A percentile compares a stretch with the other conserved stretches of the same genome.
Conservation (phyloP, 2,888 invertebrate genomes). For the Pachycephus smyrnensis region DNA sequence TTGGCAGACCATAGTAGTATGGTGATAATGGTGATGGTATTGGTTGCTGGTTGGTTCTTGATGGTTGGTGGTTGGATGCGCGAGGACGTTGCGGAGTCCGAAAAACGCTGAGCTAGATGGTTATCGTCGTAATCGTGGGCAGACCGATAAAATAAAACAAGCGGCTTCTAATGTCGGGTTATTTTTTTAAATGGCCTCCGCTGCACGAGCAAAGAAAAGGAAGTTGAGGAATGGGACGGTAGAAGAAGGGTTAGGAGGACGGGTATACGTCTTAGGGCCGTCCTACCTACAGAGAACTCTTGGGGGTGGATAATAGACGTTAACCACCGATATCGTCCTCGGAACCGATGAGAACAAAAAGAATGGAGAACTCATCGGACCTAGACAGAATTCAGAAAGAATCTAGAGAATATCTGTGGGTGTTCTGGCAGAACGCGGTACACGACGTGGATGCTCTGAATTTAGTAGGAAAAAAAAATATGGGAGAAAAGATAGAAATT, state of each 20-base stretch:
- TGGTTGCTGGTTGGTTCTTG: constrained; percentile 14
- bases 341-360: constrained; percentile 6
- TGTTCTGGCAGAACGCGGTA: background rate
- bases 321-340: constrained; percentile 21
- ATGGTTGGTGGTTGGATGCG: background rate
- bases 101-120: constrained; percentile 48
- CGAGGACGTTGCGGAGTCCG: constrained; percentile 36
- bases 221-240: constrained; percentile 23
- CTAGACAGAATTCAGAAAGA: background rate
- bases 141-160: constrained; percentile 50
- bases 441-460: background rate
- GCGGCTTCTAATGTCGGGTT: constrained; percentile 46
- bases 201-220: constrained; percentile 10
- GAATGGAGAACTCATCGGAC: constrained; percentile 3
- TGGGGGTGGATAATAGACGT: background rate
- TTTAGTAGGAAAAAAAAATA: background rate
- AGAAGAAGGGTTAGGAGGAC: background rate
- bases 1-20: constrained; percentile 24
- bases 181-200: constrained; percentile 43
- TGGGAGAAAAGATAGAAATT: background rate
- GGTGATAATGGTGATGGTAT: constrained; percentile 40
- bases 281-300: background rate
- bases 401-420: background rate
- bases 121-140: constrained; percentile 58
- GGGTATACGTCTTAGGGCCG: background rate